phyloP scores from a whole-genome alignment of 2,113 vertebrate species.

The Brachionichthys hirsutus region DNA sequence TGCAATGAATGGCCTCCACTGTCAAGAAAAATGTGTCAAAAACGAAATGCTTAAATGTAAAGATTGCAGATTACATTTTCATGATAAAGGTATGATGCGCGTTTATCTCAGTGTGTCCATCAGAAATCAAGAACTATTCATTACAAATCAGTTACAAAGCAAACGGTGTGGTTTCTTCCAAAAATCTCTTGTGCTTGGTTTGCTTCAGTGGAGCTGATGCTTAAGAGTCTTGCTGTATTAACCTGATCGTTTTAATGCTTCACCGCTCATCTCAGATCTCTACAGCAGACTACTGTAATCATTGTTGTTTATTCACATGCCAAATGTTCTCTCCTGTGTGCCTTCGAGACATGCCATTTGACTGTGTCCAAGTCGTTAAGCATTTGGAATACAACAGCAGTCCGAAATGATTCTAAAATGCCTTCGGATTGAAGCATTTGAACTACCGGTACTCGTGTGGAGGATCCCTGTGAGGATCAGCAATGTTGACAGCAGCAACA shows the following conservation, averaged over 20 bases:
- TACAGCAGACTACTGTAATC: constrained; percentile 33
- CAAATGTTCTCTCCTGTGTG: constrained; percentile 29
- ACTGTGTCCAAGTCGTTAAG: constrained; percentile 24
- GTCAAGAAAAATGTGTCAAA: no score
- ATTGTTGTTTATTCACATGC: constrained; percentile 38
- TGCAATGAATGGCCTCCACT: no score
- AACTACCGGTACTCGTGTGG: constrained; percentile 26
- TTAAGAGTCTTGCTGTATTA: constrained; percentile 27
- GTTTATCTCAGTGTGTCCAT: no score
- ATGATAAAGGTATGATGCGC: no score
- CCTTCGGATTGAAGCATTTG: constrained; percentile 39
- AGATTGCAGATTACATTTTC: no score
- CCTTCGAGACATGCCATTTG: constrained; percentile 24
- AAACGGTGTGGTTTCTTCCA: not conserved
- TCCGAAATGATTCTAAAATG: constrained; percentile 12
- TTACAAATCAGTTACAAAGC: not conserved
- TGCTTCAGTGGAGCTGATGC: constrained; percentile 40
- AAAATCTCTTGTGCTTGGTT: constrained; percentile 14
- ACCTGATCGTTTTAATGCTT: constrained; percentile 42
- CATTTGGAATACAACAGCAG: constrained; percentile 19
- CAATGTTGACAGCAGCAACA: constrained; percentile 42
- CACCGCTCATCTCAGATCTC: constrained; percentile 32
- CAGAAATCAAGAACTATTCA: constrained; percentile 10
- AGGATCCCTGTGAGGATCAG: constrained; percentile 55
- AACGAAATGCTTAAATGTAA: no score